phyloP scores from a whole-genome alignment of 2,888 invertebrate genomes.

The Ormia ochracea region DNA sequence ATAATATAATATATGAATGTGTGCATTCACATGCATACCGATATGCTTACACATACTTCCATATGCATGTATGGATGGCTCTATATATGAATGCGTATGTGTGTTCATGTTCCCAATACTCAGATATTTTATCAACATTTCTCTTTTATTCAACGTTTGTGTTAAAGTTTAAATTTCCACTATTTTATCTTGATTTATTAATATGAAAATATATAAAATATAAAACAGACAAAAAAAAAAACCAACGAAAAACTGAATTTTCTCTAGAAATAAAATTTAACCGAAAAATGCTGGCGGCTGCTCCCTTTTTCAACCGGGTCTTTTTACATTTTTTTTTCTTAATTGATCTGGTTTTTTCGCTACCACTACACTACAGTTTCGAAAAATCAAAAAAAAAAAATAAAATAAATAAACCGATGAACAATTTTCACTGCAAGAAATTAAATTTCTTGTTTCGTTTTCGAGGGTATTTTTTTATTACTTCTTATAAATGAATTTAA shows the following conservation, averaged over 20 bases:
- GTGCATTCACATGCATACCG: not conserved
- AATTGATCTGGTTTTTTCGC: conserved; percentile 59
- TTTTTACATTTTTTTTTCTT: conserved; percentile 38
- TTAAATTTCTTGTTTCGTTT: conserved; percentile 53
- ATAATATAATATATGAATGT: conserved; percentile 18
- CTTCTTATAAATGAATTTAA: conserved; percentile 49
- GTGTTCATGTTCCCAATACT: conserved; percentile 49
- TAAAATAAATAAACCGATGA: conserved; percentile 44
- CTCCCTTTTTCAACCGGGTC: conserved; percentile 51
- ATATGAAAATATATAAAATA: conserved; percentile 42
- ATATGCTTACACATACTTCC: not conserved
- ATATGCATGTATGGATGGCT: not conserved
- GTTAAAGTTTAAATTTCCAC: conserved; percentile 59
- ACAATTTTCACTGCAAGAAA: conserved; percentile 46
- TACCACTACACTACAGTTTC: conserved; percentile 40
- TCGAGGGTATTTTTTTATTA: conserved; percentile 55
- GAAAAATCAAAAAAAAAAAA: conserved; percentile 14
- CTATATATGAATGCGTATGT: not conserved
- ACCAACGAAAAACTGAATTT: conserved; percentile 43
- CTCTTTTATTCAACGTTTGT: conserved; percentile 56
- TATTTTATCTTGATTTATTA: conserved; percentile 62
- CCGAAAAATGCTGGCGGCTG: conserved; percentile 58
- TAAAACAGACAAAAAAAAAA: conserved; percentile 3
- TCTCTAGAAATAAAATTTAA: conserved; percentile 56
- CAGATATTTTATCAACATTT: conserved; percentile 60